phyloP scores from a whole-genome alignment of 2,888 invertebrate genomes.

The Argyresthia goedartella region DNA sequence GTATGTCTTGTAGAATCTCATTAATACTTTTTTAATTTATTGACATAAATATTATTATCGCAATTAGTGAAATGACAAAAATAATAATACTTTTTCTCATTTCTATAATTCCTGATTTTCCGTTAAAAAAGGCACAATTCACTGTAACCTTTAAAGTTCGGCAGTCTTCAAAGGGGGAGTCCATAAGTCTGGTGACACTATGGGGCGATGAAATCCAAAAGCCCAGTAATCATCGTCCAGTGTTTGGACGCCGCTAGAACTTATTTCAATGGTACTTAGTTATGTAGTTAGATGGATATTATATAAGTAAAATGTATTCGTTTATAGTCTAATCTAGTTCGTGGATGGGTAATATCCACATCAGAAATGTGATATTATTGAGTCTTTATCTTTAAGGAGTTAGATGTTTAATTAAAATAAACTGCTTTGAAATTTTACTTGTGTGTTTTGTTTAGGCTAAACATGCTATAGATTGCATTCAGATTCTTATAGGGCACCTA shows the following conservation, averaged over 20 bases:
- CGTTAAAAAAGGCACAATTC: too few species aligned
- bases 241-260: too few species aligned
- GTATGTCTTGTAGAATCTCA: slow-evolving; percentile 15
- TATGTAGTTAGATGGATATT: neutral
- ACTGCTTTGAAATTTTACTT: slow-evolving; percentile 34
- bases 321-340: slow-evolving; percentile 7
- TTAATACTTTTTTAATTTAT: slow-evolving; percentile 11
- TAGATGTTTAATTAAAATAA: slow-evolving; percentile 43
- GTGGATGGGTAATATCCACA: slow-evolving; percentile 76
- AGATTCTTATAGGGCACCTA: too few species aligned
- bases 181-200: too few species aligned
- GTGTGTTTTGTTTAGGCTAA: neutral
- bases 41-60: slow-evolving; percentile 12
- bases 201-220: too few species aligned
- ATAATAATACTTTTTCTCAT: neutral
- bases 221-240: too few species aligned
- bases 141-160: too few species aligned
- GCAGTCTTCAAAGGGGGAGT: too few species aligned
- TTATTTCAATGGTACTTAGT: neutral
- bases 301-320: neutral
- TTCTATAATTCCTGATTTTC: too few species aligned
- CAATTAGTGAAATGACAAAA: neutral
- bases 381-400: slow-evolving; percentile 64
- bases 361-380: slow-evolving; percentile 80
- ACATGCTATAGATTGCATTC: neutral